Evolutionary conservation across 2,888 invertebrate genomes (phyloP), one percentile per base, ranked within the genome.

Genomic region (Patella caerulea): DNA sequence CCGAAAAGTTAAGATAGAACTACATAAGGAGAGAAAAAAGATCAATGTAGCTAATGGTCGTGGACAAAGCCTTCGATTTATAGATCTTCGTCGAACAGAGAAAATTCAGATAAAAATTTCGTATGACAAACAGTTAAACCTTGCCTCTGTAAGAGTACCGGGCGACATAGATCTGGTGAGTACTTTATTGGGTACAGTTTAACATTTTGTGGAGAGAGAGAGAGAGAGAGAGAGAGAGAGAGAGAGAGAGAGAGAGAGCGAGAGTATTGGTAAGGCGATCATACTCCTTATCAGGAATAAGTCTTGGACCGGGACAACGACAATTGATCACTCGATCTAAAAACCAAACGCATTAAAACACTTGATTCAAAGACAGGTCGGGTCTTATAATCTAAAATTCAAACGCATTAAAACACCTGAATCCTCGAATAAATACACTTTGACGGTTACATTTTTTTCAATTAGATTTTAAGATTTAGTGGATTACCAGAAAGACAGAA

Each of bases 131-230:
- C 76, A 78, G 59, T 65, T 80, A 11, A 77, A 83, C 12, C 70
- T 87, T 2, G 53, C 86, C n/a, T 83, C 85, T 14, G 73, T 87
- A 15, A 78, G 86, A 52, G 79, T 86, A 1, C 84, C 84, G 1
- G 84, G 84, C 2, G 88, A 88, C 72, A 85, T 86, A 45, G 88
- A 88, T 77, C 72, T 88, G 83, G 88, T 88, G 78, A 78, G 80
- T 77, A 53, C 9, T 34, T 56, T 34, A 11, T 71, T 45, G 7
- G 56, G n/a, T 17, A 17, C 17, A 5, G 15, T 17, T 55, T 17
- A 17, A 17, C 29, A 69, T 65, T 9, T 7, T 17, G 29, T 52
- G 7, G 34, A 34, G 34, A 34, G 34, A 34, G 34, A 34, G 34
- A 34, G 34, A 34, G 34, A 34, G 34, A 24, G 15, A 17, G 75